These are phyloP conservation scores for Rhagonycha lutea DNA, from an alignment of 2,888 invertebrate species.

Conservation along the genomic window DNA sequence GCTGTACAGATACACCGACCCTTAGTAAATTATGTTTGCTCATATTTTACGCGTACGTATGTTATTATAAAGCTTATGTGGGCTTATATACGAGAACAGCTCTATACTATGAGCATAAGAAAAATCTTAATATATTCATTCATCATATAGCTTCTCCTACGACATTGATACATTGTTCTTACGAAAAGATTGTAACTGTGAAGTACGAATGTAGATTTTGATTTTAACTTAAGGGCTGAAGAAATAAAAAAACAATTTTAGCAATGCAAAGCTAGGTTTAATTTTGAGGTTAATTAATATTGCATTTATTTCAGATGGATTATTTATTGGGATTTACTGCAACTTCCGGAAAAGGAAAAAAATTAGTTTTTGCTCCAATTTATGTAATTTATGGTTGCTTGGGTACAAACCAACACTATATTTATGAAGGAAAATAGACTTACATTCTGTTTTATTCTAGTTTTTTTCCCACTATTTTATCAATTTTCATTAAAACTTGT, in stretches of 20 bases:
- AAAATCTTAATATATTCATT: neutral
- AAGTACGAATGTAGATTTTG: neutral
- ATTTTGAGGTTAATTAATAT: neutral
- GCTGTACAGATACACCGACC: neutral
- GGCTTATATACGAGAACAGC: neutral
- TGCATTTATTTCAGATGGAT: neutral
- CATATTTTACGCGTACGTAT: neutral
- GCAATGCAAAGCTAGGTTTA: neutral
- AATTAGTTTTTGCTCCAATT: neutral
- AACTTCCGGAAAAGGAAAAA: neutral
- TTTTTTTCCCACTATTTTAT: neutral
- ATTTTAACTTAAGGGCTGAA: neutral
- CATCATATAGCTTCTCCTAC: neutral
- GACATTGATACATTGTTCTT: neutral
- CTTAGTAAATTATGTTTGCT: neutral
- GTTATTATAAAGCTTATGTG: neutral
- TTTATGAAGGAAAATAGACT: neutral
- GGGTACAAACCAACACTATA: neutral
- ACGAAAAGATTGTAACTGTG: neutral
- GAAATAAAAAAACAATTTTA: neutral
- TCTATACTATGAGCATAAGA: neutral
- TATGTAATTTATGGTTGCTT: neutral
- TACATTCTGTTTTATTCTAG: neutral
- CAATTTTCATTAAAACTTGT: neutral
- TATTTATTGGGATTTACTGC: neutral